Base-by-base conservation (phyloP, 2,888 invertebrate genomes). In the Zaprionus bogoriensis region DNA sequence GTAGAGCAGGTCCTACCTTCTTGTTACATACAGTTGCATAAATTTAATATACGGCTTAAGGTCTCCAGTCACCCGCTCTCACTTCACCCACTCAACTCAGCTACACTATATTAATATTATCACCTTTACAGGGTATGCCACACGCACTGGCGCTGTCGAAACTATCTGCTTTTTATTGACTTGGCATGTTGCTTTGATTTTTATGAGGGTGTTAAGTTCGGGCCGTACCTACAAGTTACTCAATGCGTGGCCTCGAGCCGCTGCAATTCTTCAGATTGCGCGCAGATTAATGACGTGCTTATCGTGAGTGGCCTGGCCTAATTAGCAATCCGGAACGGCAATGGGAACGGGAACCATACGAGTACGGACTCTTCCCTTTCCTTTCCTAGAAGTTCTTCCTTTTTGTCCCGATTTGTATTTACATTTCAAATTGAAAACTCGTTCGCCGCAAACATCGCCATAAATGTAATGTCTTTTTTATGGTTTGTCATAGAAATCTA, bases 401-500 rank as follows among this genome's bases (percentile, higher is more conserved):
- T 39, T 20, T 5, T 14, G 10, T 7, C 41, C 38, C 23, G 28
- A 36, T 27, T 55, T 32, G 28, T 51, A 74, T 74, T 74, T 62
- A 50, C 72, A 78, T 80, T 77, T 77, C 64, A 67, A 78, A 84
- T 84, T 81, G 62, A 84, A 84, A 72, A 71, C 28, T 46, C 71
- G 71, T 61, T 51, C 38, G 27, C 46, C 57, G 57, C 44, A 38
- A 50, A 57, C 67, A 74, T 52, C 32, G 44, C 78, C 75, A 84
- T 84, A 79, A 84, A 79, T 44, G 81, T 66, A 71, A 84, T 78
- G 78, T 57, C 50, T 73, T 64, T 73, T 81, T 68, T 81, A 84
- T 81, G 78, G 78, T 48, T 74, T 81, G 78, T 79, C 78, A 81
- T 77, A 81, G 78, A 74, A 77, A 74, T 84, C 68, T 66, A 81